phyloP scores from a whole-genome alignment of 1,140 invertebrate species.

The Rhagoletis pomonella region DNA sequence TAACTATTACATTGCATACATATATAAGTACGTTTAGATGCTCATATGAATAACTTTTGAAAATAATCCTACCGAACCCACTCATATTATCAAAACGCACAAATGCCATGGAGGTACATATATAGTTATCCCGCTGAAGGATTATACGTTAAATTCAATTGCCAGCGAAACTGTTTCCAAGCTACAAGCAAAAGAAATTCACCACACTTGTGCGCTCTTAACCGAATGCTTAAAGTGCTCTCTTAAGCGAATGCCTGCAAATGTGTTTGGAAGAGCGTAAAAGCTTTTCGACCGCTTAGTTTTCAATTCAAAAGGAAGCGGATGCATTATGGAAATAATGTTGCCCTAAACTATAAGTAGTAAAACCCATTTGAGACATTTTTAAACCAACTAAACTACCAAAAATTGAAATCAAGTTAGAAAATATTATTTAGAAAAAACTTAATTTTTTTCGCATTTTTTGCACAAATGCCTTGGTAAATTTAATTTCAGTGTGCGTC shows the following conservation, averaged over 20 bases:
- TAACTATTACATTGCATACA: background rate
- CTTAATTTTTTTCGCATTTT: too few relatives aligned
- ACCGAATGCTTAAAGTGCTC: background rate
- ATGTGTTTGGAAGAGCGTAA: background rate
- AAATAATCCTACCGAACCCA: background rate
- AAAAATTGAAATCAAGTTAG: too few relatives aligned
- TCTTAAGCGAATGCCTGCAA: background rate
- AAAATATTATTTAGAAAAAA: too few relatives aligned
- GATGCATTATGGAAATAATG: background rate
- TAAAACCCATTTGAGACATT: background rate
- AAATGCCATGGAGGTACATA: too few relatives aligned
- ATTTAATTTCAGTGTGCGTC: background rate
- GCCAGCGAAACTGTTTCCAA: background rate
- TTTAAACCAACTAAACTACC: background rate
- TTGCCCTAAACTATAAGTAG: background rate
- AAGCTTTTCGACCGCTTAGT: background rate
- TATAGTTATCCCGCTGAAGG: background rate
- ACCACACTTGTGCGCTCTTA: slow-evolving; percentile 35
- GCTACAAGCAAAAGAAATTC: background rate
- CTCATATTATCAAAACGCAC: background rate
- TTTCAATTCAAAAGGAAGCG: background rate
- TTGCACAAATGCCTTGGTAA: too few relatives aligned
- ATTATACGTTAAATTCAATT: background rate
- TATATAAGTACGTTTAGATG: background rate
- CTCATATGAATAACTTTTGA: background rate